Conservation (phyloP, 2,113 vertebrate genomes). For the Progne subis region DNA sequence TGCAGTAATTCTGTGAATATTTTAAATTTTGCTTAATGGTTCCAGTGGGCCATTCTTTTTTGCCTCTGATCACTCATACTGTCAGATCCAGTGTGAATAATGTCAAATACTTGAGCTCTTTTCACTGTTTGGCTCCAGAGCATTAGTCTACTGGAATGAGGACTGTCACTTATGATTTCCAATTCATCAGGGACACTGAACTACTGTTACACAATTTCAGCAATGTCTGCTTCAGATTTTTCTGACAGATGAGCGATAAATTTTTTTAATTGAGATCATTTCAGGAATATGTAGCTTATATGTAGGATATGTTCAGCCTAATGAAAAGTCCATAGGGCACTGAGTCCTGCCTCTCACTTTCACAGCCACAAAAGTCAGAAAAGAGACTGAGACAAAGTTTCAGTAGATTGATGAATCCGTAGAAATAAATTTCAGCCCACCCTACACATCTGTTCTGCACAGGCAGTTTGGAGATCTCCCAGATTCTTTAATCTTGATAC, state of each 20-base stretch:
- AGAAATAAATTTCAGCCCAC: not conserved
- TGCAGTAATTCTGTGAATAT: not conserved
- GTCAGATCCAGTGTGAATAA: not conserved
- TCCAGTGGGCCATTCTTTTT: not conserved
- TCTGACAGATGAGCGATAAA: not conserved
- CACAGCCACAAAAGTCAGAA: constrained; percentile 6
- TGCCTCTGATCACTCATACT: not conserved
- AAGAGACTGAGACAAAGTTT: not conserved
- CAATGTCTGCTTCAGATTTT: not conserved
- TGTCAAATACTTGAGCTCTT: not conserved
- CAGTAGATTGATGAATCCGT: not conserved
- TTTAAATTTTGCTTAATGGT: not conserved
- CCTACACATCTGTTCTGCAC: constrained; percentile 6
- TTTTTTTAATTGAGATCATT: constrained; percentile 18
- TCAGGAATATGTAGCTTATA: not conserved
- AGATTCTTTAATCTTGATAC: constrained; percentile 15
- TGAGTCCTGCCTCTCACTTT: not conserved
- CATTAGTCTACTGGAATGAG: not conserved
- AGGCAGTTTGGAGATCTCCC: constrained; percentile 8
- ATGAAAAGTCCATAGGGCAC: not conserved
- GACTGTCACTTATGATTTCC: not conserved
- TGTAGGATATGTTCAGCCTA: not conserved
- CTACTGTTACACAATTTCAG: not conserved
- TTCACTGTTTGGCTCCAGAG: not conserved
- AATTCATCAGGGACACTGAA: not conserved